Percentiles rank a stretch among this genome's conserved stretches.
Evolutionary conservation across 2,888 invertebrate genomes (phyloP).

Genomic region (Acleris cristana): DNA sequence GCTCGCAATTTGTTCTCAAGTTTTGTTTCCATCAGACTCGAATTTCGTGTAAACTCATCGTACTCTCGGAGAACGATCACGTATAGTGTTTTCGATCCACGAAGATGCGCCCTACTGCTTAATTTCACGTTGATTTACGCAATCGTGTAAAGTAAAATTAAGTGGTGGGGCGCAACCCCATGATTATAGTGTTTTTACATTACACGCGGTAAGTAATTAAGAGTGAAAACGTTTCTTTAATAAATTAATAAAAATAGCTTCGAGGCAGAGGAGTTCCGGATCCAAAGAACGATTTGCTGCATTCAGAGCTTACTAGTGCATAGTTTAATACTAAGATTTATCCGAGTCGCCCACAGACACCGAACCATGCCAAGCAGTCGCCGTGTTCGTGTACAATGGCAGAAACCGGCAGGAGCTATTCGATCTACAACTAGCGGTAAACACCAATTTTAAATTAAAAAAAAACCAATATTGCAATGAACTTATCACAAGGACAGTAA

Average conservation of each 20-base stretch:
- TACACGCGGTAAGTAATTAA: constrained; percentile 15
- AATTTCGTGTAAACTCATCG: constrained; percentile 23
- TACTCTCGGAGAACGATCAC: constrained; percentile 9
- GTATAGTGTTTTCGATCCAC: background rate
- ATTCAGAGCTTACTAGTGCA: constrained; percentile 11
- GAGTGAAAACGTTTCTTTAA: constrained; percentile 11
- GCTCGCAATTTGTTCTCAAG: constrained; percentile 34
- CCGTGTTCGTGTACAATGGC: constrained; percentile 51
- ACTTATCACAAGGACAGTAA: constrained; percentile 70
- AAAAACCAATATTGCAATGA: constrained; percentile 65
- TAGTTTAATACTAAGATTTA: constrained; percentile 54
- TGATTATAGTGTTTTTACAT: background rate
- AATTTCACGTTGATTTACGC: too few species aligned
- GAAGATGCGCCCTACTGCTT: too few species aligned
- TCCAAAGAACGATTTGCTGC: constrained; percentile 12
- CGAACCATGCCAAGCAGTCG: constrained; percentile 49
- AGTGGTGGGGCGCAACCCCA: too few species aligned
- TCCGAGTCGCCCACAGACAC: constrained; percentile 14
- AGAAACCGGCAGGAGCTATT: background rate
- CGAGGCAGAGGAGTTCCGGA: constrained; percentile 22
- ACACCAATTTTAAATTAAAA: constrained; percentile 48
- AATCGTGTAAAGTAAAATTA: too few species aligned
- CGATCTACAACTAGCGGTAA: constrained; percentile 32
- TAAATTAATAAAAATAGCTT: constrained; percentile 15
- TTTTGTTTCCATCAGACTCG: constrained; percentile 16